Evolutionary conservation across 2,113 vertebrate species (phyloP).

Genomic region (Centropus bengalensis): DNA sequence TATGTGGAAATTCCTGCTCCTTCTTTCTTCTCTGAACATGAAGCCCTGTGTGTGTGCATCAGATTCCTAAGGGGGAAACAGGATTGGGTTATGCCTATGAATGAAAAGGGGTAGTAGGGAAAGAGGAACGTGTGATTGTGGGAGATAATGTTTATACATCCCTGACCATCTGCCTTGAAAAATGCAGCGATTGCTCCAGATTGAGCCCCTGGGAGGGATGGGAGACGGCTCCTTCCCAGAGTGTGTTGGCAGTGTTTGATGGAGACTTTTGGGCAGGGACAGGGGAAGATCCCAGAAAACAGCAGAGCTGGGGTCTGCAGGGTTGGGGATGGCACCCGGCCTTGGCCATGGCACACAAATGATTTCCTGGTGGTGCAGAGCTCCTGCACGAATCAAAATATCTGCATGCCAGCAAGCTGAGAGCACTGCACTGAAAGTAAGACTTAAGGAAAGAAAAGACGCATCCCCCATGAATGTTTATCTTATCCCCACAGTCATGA

Average conservation of each 20-base stretch:
- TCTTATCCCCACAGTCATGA: background rate
- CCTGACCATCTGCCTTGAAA: background rate
- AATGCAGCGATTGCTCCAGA: background rate
- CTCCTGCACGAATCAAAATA: background rate
- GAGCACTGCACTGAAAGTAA: background rate
- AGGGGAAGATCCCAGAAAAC: background rate
- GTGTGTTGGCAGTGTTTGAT: background rate
- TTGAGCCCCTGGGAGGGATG: accelerated
- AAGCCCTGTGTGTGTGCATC: background rate
- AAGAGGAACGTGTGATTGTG: background rate
- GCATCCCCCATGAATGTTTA: background rate
- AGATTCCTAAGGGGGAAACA: background rate
- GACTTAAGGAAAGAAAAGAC: background rate
- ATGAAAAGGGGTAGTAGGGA: background rate
- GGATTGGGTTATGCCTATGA: background rate
- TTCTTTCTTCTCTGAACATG: background rate
- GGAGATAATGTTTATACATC: background rate
- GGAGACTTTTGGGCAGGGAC: background rate
- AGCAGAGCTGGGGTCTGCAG: background rate
- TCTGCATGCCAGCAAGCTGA: background rate
- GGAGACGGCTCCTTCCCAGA: background rate
- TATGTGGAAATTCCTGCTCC: background rate
- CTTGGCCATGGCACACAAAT: background rate
- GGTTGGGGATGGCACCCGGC: background rate
- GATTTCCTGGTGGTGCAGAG: accelerated